Percentiles rank a stretch among this genome's conserved stretches.
These are phyloP conservation scores for Fukomys damarensis DNA, from an alignment of 2,113 vertebrate genomes.

Conservation along the genomic window DNA sequence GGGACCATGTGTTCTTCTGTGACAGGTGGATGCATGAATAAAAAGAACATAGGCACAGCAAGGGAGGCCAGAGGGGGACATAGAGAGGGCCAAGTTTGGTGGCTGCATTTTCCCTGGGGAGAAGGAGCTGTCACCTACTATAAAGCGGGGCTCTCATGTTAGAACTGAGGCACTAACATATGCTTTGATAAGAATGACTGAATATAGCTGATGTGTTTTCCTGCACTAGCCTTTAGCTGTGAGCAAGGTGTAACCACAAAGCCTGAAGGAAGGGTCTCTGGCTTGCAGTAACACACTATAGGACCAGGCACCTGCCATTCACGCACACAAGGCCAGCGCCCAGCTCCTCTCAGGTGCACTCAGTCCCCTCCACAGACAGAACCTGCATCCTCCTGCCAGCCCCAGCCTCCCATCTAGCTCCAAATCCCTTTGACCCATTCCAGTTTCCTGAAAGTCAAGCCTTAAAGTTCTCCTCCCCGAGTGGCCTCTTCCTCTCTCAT, in stretches of 20 bases:
- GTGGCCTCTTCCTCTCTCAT: not conserved
- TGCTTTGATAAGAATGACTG: not conserved
- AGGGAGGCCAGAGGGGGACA: not conserved
- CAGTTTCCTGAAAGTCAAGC: not conserved
- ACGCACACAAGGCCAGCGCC: fast-evolving
- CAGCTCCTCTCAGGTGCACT: not conserved
- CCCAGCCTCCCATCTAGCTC: not conserved
- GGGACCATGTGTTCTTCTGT: not conserved
- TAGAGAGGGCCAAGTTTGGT: not conserved
- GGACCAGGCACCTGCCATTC: not conserved
- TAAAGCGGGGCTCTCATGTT: not conserved
- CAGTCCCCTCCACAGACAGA: not conserved
- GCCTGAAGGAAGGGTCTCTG: not conserved
- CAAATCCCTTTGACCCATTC: not conserved
- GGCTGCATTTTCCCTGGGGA: not conserved
- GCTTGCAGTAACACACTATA: not conserved
- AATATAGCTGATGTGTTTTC: not conserved
- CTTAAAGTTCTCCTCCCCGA: not conserved
- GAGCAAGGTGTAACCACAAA: not conserved
- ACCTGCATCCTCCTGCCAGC: not conserved
- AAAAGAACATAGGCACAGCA: not conserved
- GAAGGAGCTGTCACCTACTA: not conserved
- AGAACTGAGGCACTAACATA: not conserved
- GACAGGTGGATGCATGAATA: not conserved
- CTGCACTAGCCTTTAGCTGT: not conserved